Percentiles rank a stretch among this genome's conserved stretches.
These are phyloP conservation scores for Carcharodon carcharias DNA, from an alignment of 2,797 vertebrate genomes.

Conservation along the genomic window DNA sequence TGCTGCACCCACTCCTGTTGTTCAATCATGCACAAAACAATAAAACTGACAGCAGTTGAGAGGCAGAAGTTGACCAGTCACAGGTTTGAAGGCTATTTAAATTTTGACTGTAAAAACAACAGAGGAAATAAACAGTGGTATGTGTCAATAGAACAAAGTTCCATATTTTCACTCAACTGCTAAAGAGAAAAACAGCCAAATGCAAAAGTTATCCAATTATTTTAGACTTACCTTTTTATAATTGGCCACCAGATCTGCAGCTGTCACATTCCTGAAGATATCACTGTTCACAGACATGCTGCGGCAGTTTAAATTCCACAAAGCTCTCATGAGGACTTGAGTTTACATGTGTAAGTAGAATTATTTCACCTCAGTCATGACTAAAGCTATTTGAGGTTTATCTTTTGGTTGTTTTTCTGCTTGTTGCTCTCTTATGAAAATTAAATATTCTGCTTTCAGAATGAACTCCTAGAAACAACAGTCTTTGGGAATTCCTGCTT, in stretches of 20 bases:
- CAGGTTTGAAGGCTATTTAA: background rate
- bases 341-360: background rate
- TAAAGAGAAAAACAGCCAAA: background rate
- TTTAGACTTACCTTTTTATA: constrained; percentile 80
- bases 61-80: background rate
- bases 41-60: background rate
- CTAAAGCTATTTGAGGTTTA: background rate
- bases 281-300: constrained; percentile 63
- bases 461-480: background rate
- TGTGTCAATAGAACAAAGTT: background rate
- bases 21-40: background rate
- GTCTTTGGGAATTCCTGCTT: constrained; percentile 26
- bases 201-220: background rate
- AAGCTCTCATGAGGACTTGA: constrained; percentile 40
- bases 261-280: constrained; percentile 64
- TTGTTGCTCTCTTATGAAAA: background rate
- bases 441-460: background rate
- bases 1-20: background rate
- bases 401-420: background rate
- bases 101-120: background rate
- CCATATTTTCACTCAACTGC: background rate
- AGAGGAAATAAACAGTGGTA: background rate
- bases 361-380: constrained; percentile 1
- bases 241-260: constrained; percentile 61
- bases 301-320: constrained; percentile 46